Base-by-base conservation (phyloP, 2,113 vertebrate species). In the Entelurus aequoreus region DNA sequence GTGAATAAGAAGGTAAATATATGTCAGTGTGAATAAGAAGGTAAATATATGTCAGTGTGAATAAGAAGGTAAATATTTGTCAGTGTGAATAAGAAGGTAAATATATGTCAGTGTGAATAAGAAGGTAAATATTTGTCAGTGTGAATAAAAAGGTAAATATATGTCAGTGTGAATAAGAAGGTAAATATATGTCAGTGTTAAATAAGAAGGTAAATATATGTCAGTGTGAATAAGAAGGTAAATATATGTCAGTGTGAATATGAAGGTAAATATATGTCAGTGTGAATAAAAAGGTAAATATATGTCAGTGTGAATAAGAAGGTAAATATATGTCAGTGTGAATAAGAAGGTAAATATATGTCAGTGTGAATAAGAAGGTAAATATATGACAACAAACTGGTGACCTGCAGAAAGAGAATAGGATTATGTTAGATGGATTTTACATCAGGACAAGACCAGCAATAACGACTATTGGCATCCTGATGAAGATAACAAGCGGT, bases 361-460 rank as follows among this genome's bases (percentile, higher is more conserved):
- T 28, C 6, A 42, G 40, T 46, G 28, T 13, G 6, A 47, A 28
- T 56, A 6, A 46, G 51, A 48, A 11, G 48, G 19, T 49, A 68
- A 84, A 66, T 62, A 9, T 3, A 28, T 28, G 28, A 28, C 66
- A 54, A 68, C 65, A 60, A 28, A 52, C 52, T 5, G 4, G 62
- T 82, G 78, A 86, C 84, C 81, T 50, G 54, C 44, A 44, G 50
- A 75, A 42, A 80, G 12, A 57, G 67, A 63, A 82, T 87, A 59
- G 71, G 84, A 83, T 85, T 77, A 82, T 84, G 71, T 49, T 54
- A 63, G 69, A 90, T 87, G 85, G 87, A 88, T 86, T 84, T 83
- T 74, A 71, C 72, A 88, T 88, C 82, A 84, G 85, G 84, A 88
- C 80, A 81, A 86, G 85, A 84, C 81, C 77, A 79, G 71, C 71